Evolutionary conservation across 2,113 vertebrate species (phyloP), one percentile per base, ranked within the genome.

Genomic region (Psilopsiagon aymara): DNA sequence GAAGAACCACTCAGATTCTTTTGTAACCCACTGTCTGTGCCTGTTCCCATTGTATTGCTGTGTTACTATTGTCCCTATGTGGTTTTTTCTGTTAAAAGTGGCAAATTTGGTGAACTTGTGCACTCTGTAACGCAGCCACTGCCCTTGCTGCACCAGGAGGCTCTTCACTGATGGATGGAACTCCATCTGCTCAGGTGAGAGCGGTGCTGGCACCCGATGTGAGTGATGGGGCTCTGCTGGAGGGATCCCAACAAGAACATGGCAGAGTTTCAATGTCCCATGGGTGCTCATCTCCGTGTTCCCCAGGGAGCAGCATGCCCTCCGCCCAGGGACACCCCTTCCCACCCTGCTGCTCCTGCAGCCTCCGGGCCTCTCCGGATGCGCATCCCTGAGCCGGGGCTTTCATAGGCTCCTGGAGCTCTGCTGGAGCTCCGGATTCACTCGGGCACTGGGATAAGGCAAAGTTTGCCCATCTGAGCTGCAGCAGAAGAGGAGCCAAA

Each of bases 21-120:
- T 51, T 20, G 1, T 1, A 4, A 25, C 1, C 64, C 8, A 1
- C 21, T 51, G 2, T 5, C 10, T 46, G 41, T 14, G 39, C 33
- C 59, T 53, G 14, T 41, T 62, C 20, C 53, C 18, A 1, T 11
- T 55, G 62, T 25, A 39, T 15, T 15, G 33, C 31, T 49, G 4
- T 2, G 1, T 73, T 59, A 17, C 39, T 71, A 4, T 64, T 35
- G 23, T 23, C 43, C 33, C 35, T n/a, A 0, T n/a, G 57, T 59
- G 57, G 13, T 15, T 23, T 62, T 29, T 8, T 10, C 4, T 37
- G 8, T 35, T 46, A 49, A 43, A 39, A 44, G 44, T n/a, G 60
- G 19, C 28, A 37, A 31, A 63, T 19, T 6, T 20, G 53, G 29
- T 43, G 11, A 1, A 29, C 51, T 64, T 51, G 31, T 24, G 31